Conservation (phyloP, 2,888 invertebrate species). For the Nymphalis c-album region DNA sequence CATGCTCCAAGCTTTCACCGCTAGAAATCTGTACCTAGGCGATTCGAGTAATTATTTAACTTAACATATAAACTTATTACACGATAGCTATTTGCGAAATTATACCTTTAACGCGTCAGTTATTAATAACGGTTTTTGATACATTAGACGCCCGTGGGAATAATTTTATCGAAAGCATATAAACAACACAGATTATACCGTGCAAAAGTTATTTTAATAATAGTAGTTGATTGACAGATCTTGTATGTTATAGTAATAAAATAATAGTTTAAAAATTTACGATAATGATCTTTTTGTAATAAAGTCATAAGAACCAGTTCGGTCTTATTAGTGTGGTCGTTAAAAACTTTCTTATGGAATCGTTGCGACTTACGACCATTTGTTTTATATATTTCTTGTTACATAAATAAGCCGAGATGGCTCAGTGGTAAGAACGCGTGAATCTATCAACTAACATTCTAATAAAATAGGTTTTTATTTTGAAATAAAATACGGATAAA, state of each 20-base stretch:
- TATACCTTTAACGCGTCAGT: conserved; percentile 55
- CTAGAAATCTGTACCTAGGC: conserved; percentile 30
- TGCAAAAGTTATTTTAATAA: conserved; percentile 54
- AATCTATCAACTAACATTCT: too few relatives aligned
- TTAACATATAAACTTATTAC: conserved; percentile 60
- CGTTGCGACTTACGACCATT: conserved; percentile 20
- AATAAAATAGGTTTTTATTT: too few relatives aligned
- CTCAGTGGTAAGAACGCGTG: too few relatives aligned
- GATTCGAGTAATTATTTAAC: conserved; percentile 49
- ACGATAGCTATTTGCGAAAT: conserved; percentile 65
- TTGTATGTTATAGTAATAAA: conserved; percentile 42
- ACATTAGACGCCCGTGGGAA: conserved; percentile 62
- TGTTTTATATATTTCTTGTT: conserved; percentile 17
- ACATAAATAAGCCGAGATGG: too few relatives aligned
- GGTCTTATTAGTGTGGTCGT: conserved; percentile 42
- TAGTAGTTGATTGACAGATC: conserved; percentile 52
- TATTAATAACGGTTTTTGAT: conserved; percentile 66
- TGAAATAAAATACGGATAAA: too few relatives aligned
- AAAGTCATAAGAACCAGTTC: conserved; percentile 40
- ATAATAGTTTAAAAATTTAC: conserved; percentile 47
- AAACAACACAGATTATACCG: conserved; percentile 54
- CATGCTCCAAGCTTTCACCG: conserved; percentile 22
- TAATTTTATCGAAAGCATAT: conserved; percentile 55
- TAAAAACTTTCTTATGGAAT: conserved; percentile 33
- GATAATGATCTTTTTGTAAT: conserved; percentile 49